Base-by-base conservation (phyloP, 2,113 vertebrate genomes). In the Parotia lawesii region DNA sequence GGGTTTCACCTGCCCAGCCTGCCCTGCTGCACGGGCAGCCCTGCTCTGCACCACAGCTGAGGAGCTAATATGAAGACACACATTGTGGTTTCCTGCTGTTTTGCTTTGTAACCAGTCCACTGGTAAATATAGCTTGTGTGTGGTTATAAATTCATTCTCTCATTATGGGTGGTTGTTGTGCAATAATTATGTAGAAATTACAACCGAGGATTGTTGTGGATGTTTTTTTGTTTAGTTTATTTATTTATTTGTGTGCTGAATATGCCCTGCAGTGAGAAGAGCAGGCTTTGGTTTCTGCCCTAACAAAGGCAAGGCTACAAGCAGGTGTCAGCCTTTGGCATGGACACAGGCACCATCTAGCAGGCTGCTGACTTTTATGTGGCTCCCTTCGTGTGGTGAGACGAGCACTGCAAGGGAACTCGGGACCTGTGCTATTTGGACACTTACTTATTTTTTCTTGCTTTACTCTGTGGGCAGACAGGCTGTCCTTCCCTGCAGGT, bases 41-140 rank as follows among this genome's bases (percentile, higher is more conserved):
- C 35, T 35, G n/a, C 74, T 66, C 64, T 62, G 29, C 65, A 35
- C 66, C 28, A 5, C 40, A 4, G 9, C 38, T 0, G 17, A 74
- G 85, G 60, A 93, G 86, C 72, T 60, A 37, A 47, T 56, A 67
- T 2, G 75, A 83, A 80, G 79, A 86, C 72, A 80, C 80, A 56
- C 37, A 25, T 15, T 93, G 94, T 94, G 95, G 95, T 95, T 96
- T 96, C 90, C 88, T 96, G 90, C 85, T 93, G 62, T 93, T 96
- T 83, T 95, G 88, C 95, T 93, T 94, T 93, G 88, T 96, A 95
- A 96, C 94, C 89, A 94, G 83, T 90, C 73, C 72, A 64, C 86
- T 83, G 61, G 86, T 90, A 96, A 88, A 95, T 95, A 86, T 74
- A 95, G 88, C 83, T 88, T 50, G 35, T 84, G 65, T 95, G 88